A percentile compares a stretch with the other conserved stretches of the same genome.
Evolutionary conservation across 2,888 invertebrate species (phyloP).

Genomic region (Branchellion lobata): DNA sequence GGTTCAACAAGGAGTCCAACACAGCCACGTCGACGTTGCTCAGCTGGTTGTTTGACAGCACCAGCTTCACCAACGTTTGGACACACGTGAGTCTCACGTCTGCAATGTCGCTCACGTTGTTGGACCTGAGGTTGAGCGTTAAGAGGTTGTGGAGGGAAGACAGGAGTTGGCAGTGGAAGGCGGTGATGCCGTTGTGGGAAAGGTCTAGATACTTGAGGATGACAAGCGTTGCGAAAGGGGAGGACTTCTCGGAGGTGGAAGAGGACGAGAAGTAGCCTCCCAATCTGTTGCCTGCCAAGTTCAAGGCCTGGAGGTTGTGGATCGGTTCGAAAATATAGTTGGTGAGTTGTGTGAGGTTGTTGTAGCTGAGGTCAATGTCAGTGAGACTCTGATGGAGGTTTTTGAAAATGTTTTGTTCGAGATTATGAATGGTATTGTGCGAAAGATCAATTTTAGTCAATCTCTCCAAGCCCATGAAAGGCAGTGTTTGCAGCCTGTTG

Average conservation of each 20-base stretch:
- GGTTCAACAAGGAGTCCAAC: slow-evolving; percentile 47
- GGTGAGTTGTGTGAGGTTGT: slow-evolving; percentile 38
- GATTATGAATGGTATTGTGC: slow-evolving; percentile 39
- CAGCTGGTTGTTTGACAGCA: slow-evolving; percentile 49
- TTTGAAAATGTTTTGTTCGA: slow-evolving; percentile 38
- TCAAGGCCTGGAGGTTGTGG: slow-evolving; percentile 43
- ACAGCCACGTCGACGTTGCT: slow-evolving; percentile 45
- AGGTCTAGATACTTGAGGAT: slow-evolving; percentile 43
- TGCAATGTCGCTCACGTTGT: slow-evolving; percentile 45
- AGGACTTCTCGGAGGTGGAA: neutral
- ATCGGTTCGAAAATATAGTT: slow-evolving; percentile 10
- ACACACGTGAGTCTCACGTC: slow-evolving; percentile 46
- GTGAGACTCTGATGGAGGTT: slow-evolving; percentile 34
- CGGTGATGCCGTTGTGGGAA: slow-evolving; percentile 37
- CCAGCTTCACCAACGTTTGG: slow-evolving; percentile 48
- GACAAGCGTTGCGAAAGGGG: slow-evolving; percentile 44
- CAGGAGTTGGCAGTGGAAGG: slow-evolving; percentile 36
- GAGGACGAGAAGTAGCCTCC: neutral
- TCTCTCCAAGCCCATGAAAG: slow-evolving; percentile 33
- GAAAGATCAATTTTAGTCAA: slow-evolving; percentile 44
- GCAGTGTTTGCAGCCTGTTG: slow-evolving; percentile 40
- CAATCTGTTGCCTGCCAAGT: slow-evolving; percentile 44
- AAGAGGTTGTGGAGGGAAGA: slow-evolving; percentile 43
- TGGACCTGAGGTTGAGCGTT: slow-evolving; percentile 49
- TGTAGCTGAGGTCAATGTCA: slow-evolving; percentile 48